Conservation (phyloP, 2,797 vertebrate species). For the Zenarchopterus dispar region DNA sequence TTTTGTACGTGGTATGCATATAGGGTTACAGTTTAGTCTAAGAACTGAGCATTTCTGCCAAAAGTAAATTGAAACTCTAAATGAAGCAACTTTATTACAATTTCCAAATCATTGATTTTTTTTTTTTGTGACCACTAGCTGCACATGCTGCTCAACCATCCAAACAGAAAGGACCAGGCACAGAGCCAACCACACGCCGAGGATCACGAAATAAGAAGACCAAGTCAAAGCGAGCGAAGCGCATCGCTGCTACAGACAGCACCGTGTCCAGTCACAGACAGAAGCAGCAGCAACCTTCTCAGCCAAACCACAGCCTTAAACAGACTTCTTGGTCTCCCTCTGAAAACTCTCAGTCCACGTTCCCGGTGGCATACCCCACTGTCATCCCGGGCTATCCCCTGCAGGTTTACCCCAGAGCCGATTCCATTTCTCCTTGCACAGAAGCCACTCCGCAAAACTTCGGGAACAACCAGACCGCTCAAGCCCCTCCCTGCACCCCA, state of each 20-base stretch:
- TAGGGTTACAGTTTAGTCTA: too few relatives aligned
- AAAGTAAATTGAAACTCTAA: too few relatives aligned
- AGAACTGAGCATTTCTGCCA: too few relatives aligned
- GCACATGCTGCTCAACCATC: constrained; percentile 57
- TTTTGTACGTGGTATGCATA: too few relatives aligned
- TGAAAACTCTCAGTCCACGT: constrained; percentile 88
- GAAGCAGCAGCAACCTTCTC: constrained; percentile 75
- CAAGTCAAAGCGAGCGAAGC: constrained; percentile 87
- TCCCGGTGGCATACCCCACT: constrained; percentile 82
- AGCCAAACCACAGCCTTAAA: constrained; percentile 80
- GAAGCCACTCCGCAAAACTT: constrained; percentile 70
- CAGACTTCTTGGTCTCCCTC: constrained; percentile 88
- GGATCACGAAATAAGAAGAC: constrained; percentile 86
- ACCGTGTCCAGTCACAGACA: constrained; percentile 79
- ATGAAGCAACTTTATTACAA: background rate
- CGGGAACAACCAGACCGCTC: constrained; percentile 70
- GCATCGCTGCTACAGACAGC: constrained; percentile 88
- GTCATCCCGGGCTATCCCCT: constrained; percentile 87
- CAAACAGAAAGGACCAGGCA: constrained; percentile 66
- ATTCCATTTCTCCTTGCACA: constrained; percentile 57
- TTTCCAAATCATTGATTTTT: background rate
- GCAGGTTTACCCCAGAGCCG: constrained; percentile 83
- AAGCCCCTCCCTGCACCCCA: constrained; percentile 63
- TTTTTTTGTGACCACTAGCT: constrained; percentile 42
- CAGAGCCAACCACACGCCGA: constrained; percentile 69